Evolutionary conservation across 2,797 vertebrate species (phyloP), one percentile per base, ranked within the genome.

Genomic region (Bufotes viridis): DNA sequence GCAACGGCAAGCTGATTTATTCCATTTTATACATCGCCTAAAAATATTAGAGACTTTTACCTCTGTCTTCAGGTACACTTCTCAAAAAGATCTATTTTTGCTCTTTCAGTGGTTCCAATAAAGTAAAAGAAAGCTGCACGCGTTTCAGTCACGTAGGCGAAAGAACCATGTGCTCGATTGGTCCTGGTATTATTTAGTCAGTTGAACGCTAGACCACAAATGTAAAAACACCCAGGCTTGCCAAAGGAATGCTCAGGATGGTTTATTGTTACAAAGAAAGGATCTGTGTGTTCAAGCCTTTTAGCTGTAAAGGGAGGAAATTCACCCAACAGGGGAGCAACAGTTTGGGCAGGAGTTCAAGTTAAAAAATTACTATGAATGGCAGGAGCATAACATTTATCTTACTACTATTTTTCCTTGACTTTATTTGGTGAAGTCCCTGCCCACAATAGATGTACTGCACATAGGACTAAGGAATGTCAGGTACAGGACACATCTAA

Each of bases 301-400:
- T 69, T 57, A 86, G 85, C 76, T 86, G 63, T 51, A 53, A 79
- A 86, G 61, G 63, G 76, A 80, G 85, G 76, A 86, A 80, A 81
- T 80, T 86, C 78, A 72, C 65, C 63, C 76, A 86, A 58, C 63
- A 49, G 63, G 63, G 51, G 76, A 69, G 24, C 75, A 70, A 58
- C 76, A 58, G 51, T 70, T 58, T 75, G 70, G 70, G 70, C 55
- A 84, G 69, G 29, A 12, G 20, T 63, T 58, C 82, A 84, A 76
- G 82, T 18, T 14, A 17, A 24, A 61, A 63, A 76, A 84, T 60
- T 0, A 84, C 67, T 70, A 70, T 74, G 34, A 84, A 74, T 58
- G 70, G 55, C 29, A 60, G 26, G 18, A 70, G 81, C 18, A 72
- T 24, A 63, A n/a, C 29, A 69, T 53, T 69, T 53, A 69, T 53